Conservation (phyloP, 2,888 invertebrate genomes). For the Aphrophora alni region DNA sequence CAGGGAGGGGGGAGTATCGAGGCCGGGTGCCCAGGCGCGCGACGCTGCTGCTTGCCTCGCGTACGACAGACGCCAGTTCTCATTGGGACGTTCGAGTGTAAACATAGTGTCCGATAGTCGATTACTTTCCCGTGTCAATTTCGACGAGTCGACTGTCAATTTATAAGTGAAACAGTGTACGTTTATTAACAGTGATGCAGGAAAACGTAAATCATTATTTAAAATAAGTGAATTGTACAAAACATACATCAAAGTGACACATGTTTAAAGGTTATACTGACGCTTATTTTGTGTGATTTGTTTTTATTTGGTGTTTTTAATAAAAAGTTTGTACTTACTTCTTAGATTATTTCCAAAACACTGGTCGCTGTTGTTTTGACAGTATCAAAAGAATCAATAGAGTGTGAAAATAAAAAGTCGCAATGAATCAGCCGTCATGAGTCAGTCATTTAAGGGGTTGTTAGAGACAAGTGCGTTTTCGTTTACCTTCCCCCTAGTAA, state of each 20-base stretch:
- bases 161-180: no score
- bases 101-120: neutral
- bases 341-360: neutral
- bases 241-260: neutral
- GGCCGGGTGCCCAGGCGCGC: neutral
- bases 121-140: neutral
- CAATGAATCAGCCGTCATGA: neutral
- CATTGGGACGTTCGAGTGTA: neutral
- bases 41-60: neutral
- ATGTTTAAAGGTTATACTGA: no score
- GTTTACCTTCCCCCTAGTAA: neutral
- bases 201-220: neutral
- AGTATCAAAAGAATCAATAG: neutral
- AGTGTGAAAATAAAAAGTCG: neutral
- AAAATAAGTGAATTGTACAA: neutral
- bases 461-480: neutral
- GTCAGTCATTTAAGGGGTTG: neutral
- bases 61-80: neutral
- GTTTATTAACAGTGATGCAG: neutral
- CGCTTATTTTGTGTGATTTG: neutral
- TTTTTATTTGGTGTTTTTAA: neutral
- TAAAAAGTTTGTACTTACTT: no score
- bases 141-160: neutral
- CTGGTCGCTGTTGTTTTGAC: neutral
- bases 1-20: neutral